Evolutionary conservation across 2,888 invertebrate genomes (phyloP), one percentile per base, ranked within the genome.

Genomic region (Sesia bembeciformis): DNA sequence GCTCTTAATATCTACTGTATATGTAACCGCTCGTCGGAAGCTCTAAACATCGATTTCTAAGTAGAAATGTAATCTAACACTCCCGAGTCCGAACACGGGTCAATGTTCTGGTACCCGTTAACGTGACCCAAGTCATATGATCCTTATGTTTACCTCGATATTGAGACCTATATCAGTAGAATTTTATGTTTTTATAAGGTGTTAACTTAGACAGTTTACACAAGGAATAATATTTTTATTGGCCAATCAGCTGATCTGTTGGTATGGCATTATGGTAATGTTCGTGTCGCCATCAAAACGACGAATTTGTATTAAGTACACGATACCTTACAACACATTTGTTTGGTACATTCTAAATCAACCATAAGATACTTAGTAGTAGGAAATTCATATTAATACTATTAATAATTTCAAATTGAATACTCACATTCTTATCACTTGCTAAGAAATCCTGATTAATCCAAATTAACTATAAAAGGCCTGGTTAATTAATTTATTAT

Each of bases 61-160:
- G 63, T 65, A 65, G 63, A 70, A 70, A 65, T 67, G 64, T 68
- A 72, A 67, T 67, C 63, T 64, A 65, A 62, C 58, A 63, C 67
- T 68, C 68, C 64, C 63, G 61, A 62, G 65, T 60, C 23, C 23
- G 23, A 23, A 23, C 23, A 23, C 61, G 63, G 78, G 76, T 79
- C 74, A 76, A 70, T 65, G 76, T 58, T 64, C 70, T 58, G 58
- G 62, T 61, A 53, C 46, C 74, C 71, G 72, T 74, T 76, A 67
- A 73, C 68, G 65, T 63, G 59, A 60, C 23, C 23, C 23, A 23
- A 23, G 23, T 23, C 23, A 23, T 23, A 23, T 23, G 23, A 2
- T 23, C 23, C 1, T 23, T 23, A 23, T 23, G 23, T 23, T 23
- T 23, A 23, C 23, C 23, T 23, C 1, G 23, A 23, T 23, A 23